Percentiles rank a stretch among this genome's conserved stretches.
phyloP scores from a whole-genome alignment of 2,888 invertebrate species.

The Mesochorus sp. region DNA sequence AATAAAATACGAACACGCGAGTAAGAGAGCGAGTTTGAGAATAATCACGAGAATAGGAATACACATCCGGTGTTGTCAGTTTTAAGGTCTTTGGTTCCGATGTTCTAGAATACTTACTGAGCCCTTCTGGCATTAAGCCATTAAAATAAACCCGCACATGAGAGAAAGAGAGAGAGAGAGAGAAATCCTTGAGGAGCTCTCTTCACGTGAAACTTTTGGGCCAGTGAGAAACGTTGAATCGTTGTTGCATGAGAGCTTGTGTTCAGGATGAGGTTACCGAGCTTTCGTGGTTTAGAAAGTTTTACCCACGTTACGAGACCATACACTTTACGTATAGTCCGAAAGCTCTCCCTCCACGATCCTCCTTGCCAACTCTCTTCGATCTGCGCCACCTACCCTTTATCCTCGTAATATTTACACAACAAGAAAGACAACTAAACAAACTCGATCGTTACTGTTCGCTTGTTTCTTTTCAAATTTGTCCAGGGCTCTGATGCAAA shows the following conservation, averaged over 20 bases:
- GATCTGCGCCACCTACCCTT: too few species aligned
- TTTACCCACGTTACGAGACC: constrained; percentile 35
- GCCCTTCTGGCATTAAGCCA: neutral
- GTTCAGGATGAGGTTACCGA: constrained; percentile 25
- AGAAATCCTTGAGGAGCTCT: constrained; percentile 15
- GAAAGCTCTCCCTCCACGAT: constrained; percentile 10
- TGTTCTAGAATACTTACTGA: neutral
- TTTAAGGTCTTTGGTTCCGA: neutral
- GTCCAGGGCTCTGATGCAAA: too few species aligned
- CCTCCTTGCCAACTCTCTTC: neutral
- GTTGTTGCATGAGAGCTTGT: constrained; percentile 34
- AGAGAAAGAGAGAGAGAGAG: constrained; percentile 27
- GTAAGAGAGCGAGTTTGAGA: too few species aligned
- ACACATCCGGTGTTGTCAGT: neutral
- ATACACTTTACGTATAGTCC: neutral
- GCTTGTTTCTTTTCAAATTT: too few species aligned
- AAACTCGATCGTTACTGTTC: too few species aligned
- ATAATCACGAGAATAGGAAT: constrained; percentile 7
- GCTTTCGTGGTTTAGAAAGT: constrained; percentile 46
- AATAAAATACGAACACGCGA: too few species aligned
- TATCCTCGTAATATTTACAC: too few species aligned
- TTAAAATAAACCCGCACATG: neutral
- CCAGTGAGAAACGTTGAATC: constrained; percentile 17
- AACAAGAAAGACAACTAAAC: too few species aligned
- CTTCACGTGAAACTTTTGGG: constrained; percentile 28